Conservation (phyloP, 1,140 invertebrate genomes). For the Brachionus rubens region DNA sequence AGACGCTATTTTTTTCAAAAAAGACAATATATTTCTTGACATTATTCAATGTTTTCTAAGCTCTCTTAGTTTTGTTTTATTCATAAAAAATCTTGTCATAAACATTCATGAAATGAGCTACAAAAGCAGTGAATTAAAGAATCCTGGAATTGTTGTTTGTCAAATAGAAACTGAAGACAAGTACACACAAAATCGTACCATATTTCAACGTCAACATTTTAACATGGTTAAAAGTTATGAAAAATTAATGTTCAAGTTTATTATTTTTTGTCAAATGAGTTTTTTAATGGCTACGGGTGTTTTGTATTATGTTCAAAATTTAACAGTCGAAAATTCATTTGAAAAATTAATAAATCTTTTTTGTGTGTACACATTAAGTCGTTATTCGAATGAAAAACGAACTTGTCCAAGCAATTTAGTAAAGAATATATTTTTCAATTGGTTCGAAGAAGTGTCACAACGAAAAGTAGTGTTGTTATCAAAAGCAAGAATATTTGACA, state of each 20-base stretch:
- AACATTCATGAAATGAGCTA: neutral
- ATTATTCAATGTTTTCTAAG: neutral
- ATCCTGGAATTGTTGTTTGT: neutral
- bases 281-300: neutral
- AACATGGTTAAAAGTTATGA: neutral
- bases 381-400: too few relatives aligned
- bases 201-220: constrained; percentile 3
- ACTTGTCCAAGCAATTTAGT: neutral
- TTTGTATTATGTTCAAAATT: neutral
- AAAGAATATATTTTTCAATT: neutral
- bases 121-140: neutral
- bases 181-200: neutral
- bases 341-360: neutral
- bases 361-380: neutral
- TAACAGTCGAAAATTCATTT: neutral
- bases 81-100: neutral
- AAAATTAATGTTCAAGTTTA: neutral
- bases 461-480: too few relatives aligned
- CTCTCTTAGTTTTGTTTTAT: neutral
- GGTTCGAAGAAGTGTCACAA: too few relatives aligned
- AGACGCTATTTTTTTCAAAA: too few relatives aligned
- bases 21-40: neutral
- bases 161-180: neutral
- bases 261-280: neutral
- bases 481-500: too few relatives aligned